These are phyloP conservation scores for Synanthedon myopaeformis DNA, from an alignment of 2,888 invertebrate genomes.

Conservation along the genomic window DNA sequence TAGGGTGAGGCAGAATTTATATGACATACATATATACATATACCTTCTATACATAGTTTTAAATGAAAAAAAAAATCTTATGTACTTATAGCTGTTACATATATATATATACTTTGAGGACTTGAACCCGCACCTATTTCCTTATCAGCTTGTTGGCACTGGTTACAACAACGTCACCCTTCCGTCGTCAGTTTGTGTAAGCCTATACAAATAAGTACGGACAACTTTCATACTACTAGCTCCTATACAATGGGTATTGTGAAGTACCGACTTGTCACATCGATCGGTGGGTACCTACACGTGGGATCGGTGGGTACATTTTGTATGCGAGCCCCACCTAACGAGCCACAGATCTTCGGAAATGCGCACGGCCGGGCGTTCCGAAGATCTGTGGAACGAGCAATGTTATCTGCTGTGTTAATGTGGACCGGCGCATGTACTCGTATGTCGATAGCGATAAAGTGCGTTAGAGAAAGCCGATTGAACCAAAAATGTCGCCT, in stretches of 20 bases:
- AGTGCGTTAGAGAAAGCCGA: neutral
- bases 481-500: neutral
- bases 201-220: neutral
- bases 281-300: neutral
- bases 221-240: neutral
- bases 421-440: slow-evolving; percentile 25
- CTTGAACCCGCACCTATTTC: neutral
- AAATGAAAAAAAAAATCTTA: no score
- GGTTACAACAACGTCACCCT: neutral
- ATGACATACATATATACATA: no score
- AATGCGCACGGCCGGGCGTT: no score
- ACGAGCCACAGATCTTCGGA: no score
- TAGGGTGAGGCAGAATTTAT: no score
- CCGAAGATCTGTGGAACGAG: no score
- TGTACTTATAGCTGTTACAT: no score
- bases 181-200: neutral
- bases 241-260: neutral
- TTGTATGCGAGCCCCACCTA: slow-evolving; percentile 26
- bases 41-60: no score
- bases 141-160: neutral
- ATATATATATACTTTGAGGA: neutral
- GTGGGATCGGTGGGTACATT: slow-evolving; percentile 24
- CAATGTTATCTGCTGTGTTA: slow-evolving; percentile 49
- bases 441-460: neutral
- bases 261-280: neutral